Percentiles rank a stretch among this genome's conserved stretches.
These are phyloP conservation scores for Cheilosia impressa DNA, from an alignment of 2,888 invertebrate genomes.

Conservation along the genomic window DNA sequence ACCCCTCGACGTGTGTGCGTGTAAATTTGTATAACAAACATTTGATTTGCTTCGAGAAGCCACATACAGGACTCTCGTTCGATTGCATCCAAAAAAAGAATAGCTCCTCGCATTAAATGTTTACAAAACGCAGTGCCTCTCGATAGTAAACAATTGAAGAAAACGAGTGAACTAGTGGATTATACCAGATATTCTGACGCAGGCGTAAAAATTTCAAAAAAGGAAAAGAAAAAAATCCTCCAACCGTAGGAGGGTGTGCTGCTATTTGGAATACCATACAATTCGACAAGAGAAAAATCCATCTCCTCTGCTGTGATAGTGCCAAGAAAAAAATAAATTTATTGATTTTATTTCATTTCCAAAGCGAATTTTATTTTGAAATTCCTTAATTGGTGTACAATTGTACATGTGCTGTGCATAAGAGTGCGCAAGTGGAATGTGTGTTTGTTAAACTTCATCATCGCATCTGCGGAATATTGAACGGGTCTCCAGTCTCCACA, in stretches of 20 bases:
- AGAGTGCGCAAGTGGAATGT: conserved; percentile 28
- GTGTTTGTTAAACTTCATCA: conserved; percentile 38
- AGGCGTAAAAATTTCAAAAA: conserved; percentile 68
- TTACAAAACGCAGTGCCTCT: conserved; percentile 57
- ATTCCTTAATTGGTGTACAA: conserved; percentile 30
- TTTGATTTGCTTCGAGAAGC: conserved; percentile 23
- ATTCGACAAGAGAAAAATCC: conserved; percentile 55
- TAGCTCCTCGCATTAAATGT: conserved; percentile 37
- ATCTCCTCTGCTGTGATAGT: conserved; percentile 59
- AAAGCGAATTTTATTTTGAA: conserved; percentile 16
- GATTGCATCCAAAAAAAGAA: conserved; percentile 48
- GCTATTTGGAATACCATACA: conserved; percentile 24
- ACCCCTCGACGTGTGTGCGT: conserved; percentile 59
- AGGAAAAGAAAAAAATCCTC: not conserved
- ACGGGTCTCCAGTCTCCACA: conserved; percentile 8
- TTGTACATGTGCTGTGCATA: no score
- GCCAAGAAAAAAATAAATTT: conserved; percentile 63
- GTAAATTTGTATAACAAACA: conserved; percentile 59
- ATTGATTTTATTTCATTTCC: conserved; percentile 63
- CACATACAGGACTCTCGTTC: conserved; percentile 24
- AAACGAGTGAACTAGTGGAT: conserved; percentile 51
- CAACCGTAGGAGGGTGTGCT: conserved; percentile 57
- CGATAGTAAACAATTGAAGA: conserved; percentile 63
- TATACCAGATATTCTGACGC: conserved; percentile 71
- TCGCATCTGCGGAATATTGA: conserved; percentile 30